Evolutionary conservation across 2,797 vertebrate genomes (phyloP), one percentile per base, ranked within the genome.

Genomic region (Ctenochaetus hawaiiensis): DNA sequence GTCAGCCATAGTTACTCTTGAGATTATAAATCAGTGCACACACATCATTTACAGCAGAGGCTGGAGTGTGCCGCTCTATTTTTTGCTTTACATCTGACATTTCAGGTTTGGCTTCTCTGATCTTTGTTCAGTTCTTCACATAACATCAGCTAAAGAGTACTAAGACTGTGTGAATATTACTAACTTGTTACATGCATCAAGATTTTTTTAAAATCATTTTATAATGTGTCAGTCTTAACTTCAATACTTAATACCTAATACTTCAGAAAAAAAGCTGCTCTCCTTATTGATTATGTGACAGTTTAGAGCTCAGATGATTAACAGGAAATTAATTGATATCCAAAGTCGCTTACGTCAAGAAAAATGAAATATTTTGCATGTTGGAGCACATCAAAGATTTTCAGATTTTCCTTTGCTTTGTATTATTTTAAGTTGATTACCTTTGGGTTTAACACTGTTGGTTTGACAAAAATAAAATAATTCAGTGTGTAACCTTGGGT

Each of bases 1-100:
- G 73, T 83, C 69, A 79, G 30, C 26, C 2, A 17, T n/a, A 67
- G 67, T 81, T 59, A 87, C 61, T 75, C 45, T 12, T 23, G 34
- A 61, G 41, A 58, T 67, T 13, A 41, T 78, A 69, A 76, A 72
- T 77, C 75, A 23, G 60, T 18, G 58, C 12, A 4, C 13, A 61
- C 39, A 56, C n/a, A 4, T 67, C 58, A 44, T 43, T 67, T 63
- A 63, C 41, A 51, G 23, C 11, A 8, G 20, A 43, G 23, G 54
- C 20, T 34, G 43, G n/a, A 8, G n/a, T 39, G 52, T 20, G 20
- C 8, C 8, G 9, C 8, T 51, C 10, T 54, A 44, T 41, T 43
- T 72, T 41, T 20, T 34, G 26, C n/a, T 54, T 16, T 20, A 20
- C 2, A 13, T 43, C 4, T 20, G 30, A 10, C 39, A 47, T 39